Base-by-base conservation (phyloP, 1,140 invertebrate species). In the Neodiprion fabricii region DNA sequence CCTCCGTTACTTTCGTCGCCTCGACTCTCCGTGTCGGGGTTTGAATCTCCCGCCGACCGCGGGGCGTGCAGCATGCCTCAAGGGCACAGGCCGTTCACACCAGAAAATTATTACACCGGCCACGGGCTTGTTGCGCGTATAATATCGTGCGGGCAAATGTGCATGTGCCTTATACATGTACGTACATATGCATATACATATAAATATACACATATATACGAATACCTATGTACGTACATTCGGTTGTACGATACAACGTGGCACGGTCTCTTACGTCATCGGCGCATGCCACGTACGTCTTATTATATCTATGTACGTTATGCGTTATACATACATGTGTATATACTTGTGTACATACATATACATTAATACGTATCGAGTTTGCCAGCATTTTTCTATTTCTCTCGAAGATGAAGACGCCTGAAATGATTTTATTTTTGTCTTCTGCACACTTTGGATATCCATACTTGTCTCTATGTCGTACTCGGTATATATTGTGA, bases 31-130 rank as follows among this genome's bases (percentile, higher is more conserved):
- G n/a, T 61, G 28, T 7, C 53, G n/a, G 7, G n/a, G n/a, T 61
- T 61, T 11, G 53, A 61, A 61, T 61, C n/a, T 61, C 53, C 53
- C 53, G 53, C 53, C 28, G 53, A 40, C 28, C 28, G 28, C 28
- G 28, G 28, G 28, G 28, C 53, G 53, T 61, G n/a, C n/a, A 61
- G 53, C n/a, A 14, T 61, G 53, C 11, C n/a, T 61, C 53, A 61
- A 61, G 53, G 53, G 53, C 53, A 61, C 53, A 61, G 53, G 53
- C 53, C 53, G 53, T 61, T 61, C 53, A 9, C 53, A 61, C 53
- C 11, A 61, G 53, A 61, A 61, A 61, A 61, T 61, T 40, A 40
- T 40, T 61, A 61, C 53, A 17, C 11, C 53, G 53, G 53, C 53
- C n/a, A 40, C 28, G 28, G 28, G 53, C 5, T 61, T 61, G 53